Evolutionary conservation across 2,113 vertebrate genomes (phyloP).

Genomic region (Prochilodus magdalenae): DNA sequence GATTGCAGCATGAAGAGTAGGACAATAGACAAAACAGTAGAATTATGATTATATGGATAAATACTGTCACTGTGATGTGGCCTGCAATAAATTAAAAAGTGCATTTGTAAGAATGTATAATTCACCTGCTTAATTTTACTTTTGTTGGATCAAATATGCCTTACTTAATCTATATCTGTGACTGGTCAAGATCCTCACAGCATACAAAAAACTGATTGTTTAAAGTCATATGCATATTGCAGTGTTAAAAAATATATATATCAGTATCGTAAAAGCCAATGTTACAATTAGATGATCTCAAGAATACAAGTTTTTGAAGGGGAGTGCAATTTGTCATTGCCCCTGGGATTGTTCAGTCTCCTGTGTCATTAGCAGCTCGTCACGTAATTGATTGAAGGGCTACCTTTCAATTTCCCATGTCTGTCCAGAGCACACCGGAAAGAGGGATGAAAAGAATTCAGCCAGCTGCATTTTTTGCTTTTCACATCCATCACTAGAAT

Average conservation of each 20-base stretch:
- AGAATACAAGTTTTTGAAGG: background rate
- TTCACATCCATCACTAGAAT: slow-evolving; percentile 7
- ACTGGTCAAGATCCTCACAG: no score
- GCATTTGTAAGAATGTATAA: no score
- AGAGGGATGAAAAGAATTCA: slow-evolving; percentile 1
- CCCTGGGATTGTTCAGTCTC: background rate
- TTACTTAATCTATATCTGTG: no score
- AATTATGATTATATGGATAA: no score
- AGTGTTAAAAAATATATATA: background rate
- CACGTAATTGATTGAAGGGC: slow-evolving; percentile 42
- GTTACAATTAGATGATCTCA: background rate
- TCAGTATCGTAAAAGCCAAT: background rate
- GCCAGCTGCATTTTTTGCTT: slow-evolving; percentile 15
- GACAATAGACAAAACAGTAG: no score
- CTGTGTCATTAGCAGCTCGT: slow-evolving; percentile 4
- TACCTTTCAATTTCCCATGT: slow-evolving; percentile 42
- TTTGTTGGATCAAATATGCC: no score
- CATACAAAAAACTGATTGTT: no score
- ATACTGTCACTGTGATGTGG: no score
- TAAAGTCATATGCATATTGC: background rate
- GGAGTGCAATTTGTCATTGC: slow-evolving; percentile 5
- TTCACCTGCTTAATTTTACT: no score
- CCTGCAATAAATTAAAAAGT: no score
- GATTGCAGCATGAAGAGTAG: no score
- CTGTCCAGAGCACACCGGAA: background rate